A percentile compares a stretch with the other conserved stretches of the same genome.
These are phyloP conservation scores for Emydocephalus ijimae DNA, from an alignment of 2,113 vertebrate genomes.

Conservation along the genomic window DNA sequence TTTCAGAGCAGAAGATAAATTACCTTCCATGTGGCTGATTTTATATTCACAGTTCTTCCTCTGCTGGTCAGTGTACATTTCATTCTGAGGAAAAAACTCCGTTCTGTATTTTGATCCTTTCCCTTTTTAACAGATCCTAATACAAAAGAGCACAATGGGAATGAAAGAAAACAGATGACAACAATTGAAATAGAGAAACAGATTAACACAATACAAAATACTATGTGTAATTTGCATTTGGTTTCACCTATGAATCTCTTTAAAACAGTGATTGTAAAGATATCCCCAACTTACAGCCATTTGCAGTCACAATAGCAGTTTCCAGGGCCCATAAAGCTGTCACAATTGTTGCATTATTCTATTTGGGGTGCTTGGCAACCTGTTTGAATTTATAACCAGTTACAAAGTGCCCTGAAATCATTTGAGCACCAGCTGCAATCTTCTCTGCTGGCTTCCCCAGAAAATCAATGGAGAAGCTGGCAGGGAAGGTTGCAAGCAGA, in stretches of 20 bases:
- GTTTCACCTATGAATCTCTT: neutral
- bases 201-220: neutral
- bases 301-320: neutral
- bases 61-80: slow-evolving; percentile 96
- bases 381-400: neutral
- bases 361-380: neutral
- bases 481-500: neutral
- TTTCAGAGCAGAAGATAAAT: slow-evolving; percentile 21
- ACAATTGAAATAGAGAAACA: neutral
- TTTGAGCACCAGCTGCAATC: neutral
- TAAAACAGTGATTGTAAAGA: neutral
- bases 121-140: slow-evolving; percentile 87
- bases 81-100: slow-evolving; percentile 95
- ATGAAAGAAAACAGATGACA: neutral
- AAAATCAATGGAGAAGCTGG: neutral
- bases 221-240: neutral
- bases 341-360: neutral
- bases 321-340: neutral
- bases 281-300: neutral
- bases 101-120: slow-evolving; percentile 87
- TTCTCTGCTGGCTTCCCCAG: neutral
- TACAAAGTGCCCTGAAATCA: neutral
- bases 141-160: neutral
- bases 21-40: slow-evolving; percentile 98
- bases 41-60: slow-evolving; percentile 96